Evolutionary conservation across 2,113 vertebrate genomes (phyloP).

Genomic region (Chelonoidis abingdonii): DNA sequence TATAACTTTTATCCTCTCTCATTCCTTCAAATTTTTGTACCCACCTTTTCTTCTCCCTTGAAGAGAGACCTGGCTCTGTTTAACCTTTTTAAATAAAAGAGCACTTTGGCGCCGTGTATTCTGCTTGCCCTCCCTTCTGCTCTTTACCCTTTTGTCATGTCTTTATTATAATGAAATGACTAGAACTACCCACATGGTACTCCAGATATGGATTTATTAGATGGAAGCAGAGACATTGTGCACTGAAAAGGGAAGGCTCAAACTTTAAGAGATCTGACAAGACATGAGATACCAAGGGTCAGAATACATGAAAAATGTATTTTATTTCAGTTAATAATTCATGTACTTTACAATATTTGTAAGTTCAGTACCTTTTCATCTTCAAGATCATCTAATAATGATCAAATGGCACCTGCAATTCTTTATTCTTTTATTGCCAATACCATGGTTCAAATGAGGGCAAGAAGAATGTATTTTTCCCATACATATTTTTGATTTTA

Average conservation of each 20-base stretch:
- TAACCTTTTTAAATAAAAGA: not conserved
- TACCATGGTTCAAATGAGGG: not conserved
- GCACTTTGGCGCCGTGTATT: not conserved
- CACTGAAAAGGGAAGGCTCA: not conserved
- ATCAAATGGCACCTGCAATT: not conserved
- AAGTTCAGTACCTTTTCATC: not conserved
- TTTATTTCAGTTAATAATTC: not conserved
- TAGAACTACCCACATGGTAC: not conserved
- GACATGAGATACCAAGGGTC: not conserved
- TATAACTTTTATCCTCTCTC: not conserved
- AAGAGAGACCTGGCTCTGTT: not conserved
- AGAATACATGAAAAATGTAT: not conserved
- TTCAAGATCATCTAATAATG: not conserved
- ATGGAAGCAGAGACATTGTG: not conserved
- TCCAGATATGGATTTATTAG: conserved; percentile 9
- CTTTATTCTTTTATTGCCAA: not conserved
- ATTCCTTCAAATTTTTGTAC: conserved; percentile 20
- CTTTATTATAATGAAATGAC: conserved; percentile 22
- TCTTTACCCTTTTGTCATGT: conserved; percentile 26
- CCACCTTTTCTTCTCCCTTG: not conserved
- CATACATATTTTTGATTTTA: too few relatives aligned
- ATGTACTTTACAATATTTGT: not conserved
- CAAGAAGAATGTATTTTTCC: not conserved
- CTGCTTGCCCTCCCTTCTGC: not conserved
- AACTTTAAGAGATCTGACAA: rapidly evolving